Evolutionary conservation across 1,140 invertebrate species (phyloP).

Genomic region (Dermatophagoides farinae): DNA sequence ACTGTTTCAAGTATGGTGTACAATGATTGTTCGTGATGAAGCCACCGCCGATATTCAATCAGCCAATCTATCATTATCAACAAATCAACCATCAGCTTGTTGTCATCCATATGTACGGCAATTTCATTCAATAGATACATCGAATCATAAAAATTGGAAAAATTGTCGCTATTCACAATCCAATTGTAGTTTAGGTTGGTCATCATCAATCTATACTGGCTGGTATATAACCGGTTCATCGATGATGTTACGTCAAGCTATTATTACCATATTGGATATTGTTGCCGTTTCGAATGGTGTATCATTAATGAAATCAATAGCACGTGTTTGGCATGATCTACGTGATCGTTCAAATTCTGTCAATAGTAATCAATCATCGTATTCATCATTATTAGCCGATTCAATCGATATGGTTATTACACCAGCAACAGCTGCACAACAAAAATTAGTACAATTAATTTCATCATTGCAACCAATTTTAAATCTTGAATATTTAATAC

Average conservation of each 20-base stretch:
- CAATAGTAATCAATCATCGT: neutral
- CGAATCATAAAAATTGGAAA: neutral
- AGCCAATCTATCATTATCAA: neutral
- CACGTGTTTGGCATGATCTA: constrained; percentile 69
- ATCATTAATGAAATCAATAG: constrained; percentile 59
- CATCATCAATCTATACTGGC: neutral
- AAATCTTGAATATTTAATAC: constrained; percentile 30
- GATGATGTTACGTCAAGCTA: constrained; percentile 43
- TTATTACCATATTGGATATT: constrained; percentile 65
- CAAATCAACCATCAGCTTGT: neutral
- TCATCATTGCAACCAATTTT: neutral
- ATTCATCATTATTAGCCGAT: neutral
- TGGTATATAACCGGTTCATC: constrained; percentile 25
- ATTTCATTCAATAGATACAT: neutral
- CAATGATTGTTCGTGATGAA: constrained; percentile 32
- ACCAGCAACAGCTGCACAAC: neutral
- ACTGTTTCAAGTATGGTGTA: constrained; percentile 57
- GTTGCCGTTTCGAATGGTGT: constrained; percentile 63
- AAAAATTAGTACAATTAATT: neutral
- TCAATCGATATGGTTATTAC: constrained; percentile 45
- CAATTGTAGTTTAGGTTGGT: neutral
- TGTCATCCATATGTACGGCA: neutral
- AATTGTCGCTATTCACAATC: neutral
- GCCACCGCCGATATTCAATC: constrained; percentile 23
- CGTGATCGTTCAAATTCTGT: constrained; percentile 22